A percentile compares a stretch with the other conserved stretches of the same genome.
Evolutionary conservation across 2,888 invertebrate genomes (phyloP).

Genomic region (Athrips mouffetella): DNA sequence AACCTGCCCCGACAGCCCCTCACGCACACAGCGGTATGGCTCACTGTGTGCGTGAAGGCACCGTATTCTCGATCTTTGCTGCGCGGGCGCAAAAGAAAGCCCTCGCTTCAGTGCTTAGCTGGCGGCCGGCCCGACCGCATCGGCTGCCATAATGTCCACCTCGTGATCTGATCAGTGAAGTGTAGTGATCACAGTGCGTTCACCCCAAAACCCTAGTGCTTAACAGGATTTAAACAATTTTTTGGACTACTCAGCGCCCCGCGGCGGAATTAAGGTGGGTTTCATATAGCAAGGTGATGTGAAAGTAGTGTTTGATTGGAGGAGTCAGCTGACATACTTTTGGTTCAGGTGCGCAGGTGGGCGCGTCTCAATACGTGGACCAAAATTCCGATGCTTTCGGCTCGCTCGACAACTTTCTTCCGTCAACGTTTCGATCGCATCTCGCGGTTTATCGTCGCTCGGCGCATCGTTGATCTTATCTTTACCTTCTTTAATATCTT

Average conservation of each 20-base stretch:
- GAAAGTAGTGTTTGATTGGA: conserved; percentile 73
- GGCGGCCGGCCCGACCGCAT: conserved; percentile 71
- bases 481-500: conserved; percentile 17
- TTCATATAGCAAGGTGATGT: conserved; percentile 66
- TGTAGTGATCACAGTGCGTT: conserved; percentile 71
- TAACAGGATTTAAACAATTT: conserved; percentile 62
- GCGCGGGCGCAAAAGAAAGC: conserved; percentile 66
- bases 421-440: conserved; percentile 31
- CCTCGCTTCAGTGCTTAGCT: conserved; percentile 61
- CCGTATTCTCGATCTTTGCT: conserved; percentile 64
- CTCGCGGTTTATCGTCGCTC: conserved; percentile 26
- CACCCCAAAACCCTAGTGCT: conserved; percentile 67
- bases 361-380: conserved; percentile 67
- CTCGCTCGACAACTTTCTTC: conserved; percentile 66
- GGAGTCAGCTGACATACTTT: conserved; percentile 75
- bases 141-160: conserved; percentile 62
- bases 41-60: conserved; percentile 41
- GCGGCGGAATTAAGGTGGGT: conserved; percentile 67
- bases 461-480: conserved; percentile 26
- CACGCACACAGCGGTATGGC: conserved; percentile 29
- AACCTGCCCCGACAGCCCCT: conserved; percentile 24
- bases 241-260: conserved; percentile 54
- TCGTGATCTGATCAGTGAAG: conserved; percentile 72
- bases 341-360: conserved; percentile 74
- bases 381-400: conserved; percentile 74